Percentiles rank a stretch among this genome's conserved stretches.
Evolutionary conservation across 2,113 vertebrate genomes (phyloP).

Genomic region (Trinectes maculatus): DNA sequence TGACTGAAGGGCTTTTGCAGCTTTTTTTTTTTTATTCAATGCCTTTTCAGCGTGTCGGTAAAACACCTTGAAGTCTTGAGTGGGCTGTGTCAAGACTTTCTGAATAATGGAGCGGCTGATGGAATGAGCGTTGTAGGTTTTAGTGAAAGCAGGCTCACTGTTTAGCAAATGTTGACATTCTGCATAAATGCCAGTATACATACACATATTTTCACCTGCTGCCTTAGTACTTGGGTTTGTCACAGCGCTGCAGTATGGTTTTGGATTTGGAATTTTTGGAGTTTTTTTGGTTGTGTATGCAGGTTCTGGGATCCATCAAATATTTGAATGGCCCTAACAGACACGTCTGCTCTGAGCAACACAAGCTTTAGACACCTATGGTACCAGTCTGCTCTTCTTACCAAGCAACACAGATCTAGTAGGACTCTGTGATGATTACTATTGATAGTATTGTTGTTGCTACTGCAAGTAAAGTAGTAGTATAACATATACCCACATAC

Average conservation of each 20-base stretch:
- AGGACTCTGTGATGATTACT: too few species aligned
- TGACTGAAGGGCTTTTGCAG: neutral
- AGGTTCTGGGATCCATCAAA: conserved; percentile 1
- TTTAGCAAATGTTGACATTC: neutral
- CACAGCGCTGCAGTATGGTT: neutral
- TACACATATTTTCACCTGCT: neutral
- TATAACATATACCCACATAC: too few species aligned
- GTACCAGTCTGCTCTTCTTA: too few species aligned
- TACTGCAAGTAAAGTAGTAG: too few species aligned
- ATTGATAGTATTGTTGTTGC: too few species aligned
- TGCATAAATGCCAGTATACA: neutral
- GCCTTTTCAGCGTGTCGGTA: neutral
- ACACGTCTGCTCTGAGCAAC: neutral
- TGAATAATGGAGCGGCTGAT: neutral
- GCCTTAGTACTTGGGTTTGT: neutral
- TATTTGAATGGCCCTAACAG: neutral
- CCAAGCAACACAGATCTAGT: too few species aligned
- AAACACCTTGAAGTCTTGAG: neutral
- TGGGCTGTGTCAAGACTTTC: conserved; percentile 1
- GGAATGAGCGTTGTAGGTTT: neutral
- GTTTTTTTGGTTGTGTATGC: neutral
- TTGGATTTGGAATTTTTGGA: neutral
- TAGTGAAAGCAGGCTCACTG: neutral
- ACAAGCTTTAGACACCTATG: neutral
- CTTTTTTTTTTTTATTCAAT: conserved; percentile 2